A percentile compares a stretch with the other conserved stretches of the same genome.
These are phyloP conservation scores for Glareola pratincola DNA, from an alignment of 2,113 vertebrate species.

Conservation along the genomic window DNA sequence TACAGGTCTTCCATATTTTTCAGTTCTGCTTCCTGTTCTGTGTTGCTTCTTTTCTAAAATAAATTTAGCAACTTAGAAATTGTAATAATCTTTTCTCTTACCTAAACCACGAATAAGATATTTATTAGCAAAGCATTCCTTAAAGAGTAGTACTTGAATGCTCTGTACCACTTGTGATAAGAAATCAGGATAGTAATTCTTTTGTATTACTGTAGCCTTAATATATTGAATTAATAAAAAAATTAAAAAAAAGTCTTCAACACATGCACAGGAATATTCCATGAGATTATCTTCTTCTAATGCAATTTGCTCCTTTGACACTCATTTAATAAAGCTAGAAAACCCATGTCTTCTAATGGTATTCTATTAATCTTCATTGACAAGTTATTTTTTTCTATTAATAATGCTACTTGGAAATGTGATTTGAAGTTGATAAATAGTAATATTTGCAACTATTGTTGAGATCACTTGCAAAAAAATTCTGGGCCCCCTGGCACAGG, in stretches of 20 bases:
- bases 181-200: background rate
- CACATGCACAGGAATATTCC: constrained; percentile 1
- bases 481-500: background rate
- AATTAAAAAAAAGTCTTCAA: background rate
- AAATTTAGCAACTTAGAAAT: background rate
- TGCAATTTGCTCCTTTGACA: background rate
- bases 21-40: background rate
- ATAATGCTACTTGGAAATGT: background rate
- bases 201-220: background rate
- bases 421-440: background rate
- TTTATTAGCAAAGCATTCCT: background rate
- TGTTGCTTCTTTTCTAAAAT: background rate
- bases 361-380: constrained; percentile 24
- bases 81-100: background rate
- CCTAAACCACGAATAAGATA: background rate
- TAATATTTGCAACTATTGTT: background rate
- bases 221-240: background rate
- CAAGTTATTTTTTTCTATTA: constrained; percentile 18
- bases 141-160: background rate
- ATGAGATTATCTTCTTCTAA: background rate
- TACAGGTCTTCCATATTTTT: background rate
- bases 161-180: background rate
- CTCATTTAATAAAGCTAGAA: constrained; percentile 29
- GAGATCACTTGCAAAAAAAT: background rate
- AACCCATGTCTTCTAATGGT: constrained; percentile 25